These are phyloP conservation scores for Drepana arcuata DNA, from an alignment of 1,140 invertebrate genomes.

Conservation along the genomic window DNA sequence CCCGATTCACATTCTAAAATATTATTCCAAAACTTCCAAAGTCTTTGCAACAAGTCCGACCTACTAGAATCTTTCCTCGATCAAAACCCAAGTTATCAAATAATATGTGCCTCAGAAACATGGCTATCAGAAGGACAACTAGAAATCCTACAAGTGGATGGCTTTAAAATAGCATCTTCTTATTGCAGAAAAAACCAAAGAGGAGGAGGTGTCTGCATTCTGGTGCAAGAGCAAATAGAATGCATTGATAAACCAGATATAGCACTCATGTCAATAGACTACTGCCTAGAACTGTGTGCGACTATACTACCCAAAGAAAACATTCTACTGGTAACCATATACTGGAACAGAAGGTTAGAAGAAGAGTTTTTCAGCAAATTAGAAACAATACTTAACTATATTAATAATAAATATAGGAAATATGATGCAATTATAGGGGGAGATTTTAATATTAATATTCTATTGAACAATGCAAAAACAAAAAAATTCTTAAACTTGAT, in stretches of 20 bases:
- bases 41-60: constrained; percentile 15
- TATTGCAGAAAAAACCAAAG: constrained; percentile 10
- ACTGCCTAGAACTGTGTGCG: constrained; percentile 18
- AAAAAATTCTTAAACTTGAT: constrained; percentile 11
- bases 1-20: constrained; percentile 8
- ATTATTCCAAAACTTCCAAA: constrained; percentile 20
- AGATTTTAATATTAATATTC: too few relatives aligned
- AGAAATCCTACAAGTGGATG: constrained; percentile 3
- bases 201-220: constrained; percentile 15
- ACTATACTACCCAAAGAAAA: too few relatives aligned
- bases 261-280: constrained; percentile 20
- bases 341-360: constrained; percentile 23
- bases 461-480: too few relatives aligned
- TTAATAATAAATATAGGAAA: too few relatives aligned
- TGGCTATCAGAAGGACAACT: constrained; percentile 13
- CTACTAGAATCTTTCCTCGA: constrained; percentile 13
- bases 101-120: constrained; percentile 16
- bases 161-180: constrained; percentile 9
- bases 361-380: constrained; percentile 16
- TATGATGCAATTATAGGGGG: too few relatives aligned
- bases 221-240: constrained; percentile 11
- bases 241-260: constrained; percentile 12
- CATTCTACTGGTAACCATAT: constrained; percentile 15
- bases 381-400: constrained; percentile 9
- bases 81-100: constrained; percentile 5